phyloP scores from a whole-genome alignment of 2,888 invertebrate genomes.

The Gastracanthus pulcherrimus region DNA sequence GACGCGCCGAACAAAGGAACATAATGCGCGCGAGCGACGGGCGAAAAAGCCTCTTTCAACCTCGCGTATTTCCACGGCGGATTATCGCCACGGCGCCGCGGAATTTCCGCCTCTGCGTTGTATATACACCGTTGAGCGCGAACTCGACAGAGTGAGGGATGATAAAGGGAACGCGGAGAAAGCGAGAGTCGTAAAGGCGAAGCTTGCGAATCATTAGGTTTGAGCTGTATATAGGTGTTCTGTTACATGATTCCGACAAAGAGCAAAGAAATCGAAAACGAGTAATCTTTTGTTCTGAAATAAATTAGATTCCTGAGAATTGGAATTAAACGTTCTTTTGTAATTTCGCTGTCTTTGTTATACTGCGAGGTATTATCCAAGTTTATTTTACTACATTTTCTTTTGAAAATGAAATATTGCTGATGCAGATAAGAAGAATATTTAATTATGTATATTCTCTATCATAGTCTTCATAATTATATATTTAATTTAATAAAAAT shows the following conservation, averaged over 20 bases:
- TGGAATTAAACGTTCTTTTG: too few species aligned
- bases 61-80: not conserved
- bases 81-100: constrained; percentile 10
- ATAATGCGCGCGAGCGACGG: not conserved
- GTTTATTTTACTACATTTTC: too few species aligned
- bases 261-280: too few species aligned
- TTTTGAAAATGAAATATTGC: too few species aligned
- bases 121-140: not conserved
- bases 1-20: constrained; percentile 1
- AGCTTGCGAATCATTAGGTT: not conserved
- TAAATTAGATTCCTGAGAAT: too few species aligned
- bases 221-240: too few species aligned
- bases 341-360: not conserved
- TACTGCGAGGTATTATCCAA: not conserved
- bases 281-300: too few species aligned
- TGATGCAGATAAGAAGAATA: too few species aligned
- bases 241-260: not conserved
- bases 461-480: too few species aligned
- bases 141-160: too few species aligned
- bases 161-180: not conserved
- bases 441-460: too few species aligned
- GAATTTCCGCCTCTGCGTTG: not conserved
- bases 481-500: too few species aligned
- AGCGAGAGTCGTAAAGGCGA: not conserved
- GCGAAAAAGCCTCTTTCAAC: constrained; percentile 12